These are phyloP conservation scores for Neodiprion virginianus DNA, from an alignment of 1,140 invertebrate genomes.

Conservation along the genomic window DNA sequence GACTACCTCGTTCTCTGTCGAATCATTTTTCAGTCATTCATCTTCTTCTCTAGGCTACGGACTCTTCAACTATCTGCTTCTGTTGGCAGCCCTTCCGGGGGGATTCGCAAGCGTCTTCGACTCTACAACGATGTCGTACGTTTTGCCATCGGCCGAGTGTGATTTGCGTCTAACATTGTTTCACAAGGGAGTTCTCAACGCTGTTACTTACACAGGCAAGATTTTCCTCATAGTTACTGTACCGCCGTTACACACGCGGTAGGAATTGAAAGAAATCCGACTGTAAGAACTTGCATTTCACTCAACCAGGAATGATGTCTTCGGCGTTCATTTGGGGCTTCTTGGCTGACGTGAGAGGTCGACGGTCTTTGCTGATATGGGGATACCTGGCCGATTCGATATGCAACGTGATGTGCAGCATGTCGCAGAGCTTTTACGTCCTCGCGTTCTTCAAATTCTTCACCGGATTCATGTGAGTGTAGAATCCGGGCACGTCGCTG, in stretches of 20 bases:
- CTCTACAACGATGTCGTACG: constrained; percentile 70
- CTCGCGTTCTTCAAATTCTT: constrained; percentile 76
- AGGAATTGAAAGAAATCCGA: not conserved
- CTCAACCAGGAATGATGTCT: constrained; percentile 75
- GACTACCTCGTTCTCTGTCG: not conserved
- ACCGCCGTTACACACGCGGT: constrained; percentile 7
- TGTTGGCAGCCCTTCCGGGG: constrained; percentile 68
- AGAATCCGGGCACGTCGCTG: not conserved
- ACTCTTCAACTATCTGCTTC: constrained; percentile 70
- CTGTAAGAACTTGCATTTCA: not conserved
- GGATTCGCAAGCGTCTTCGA: constrained; percentile 71
- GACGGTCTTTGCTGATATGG: constrained; percentile 72
- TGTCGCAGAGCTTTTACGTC: constrained; percentile 75
- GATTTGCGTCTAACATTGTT: constrained; percentile 70
- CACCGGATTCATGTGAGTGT: constrained; percentile 78
- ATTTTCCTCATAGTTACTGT: constrained; percentile 9
- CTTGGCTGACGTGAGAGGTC: constrained; percentile 77
- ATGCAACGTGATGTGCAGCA: constrained; percentile 69
- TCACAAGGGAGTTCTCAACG: constrained; percentile 74
- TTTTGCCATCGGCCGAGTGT: constrained; percentile 74
- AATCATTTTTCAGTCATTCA: not conserved
- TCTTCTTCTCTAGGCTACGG: constrained; percentile 63
- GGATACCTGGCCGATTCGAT: constrained; percentile 76
- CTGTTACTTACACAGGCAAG: constrained; percentile 70
- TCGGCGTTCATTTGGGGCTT: constrained; percentile 85